These are phyloP conservation scores for Apodemus agrarius DNA, from an alignment of 2,797 vertebrate genomes.

Conservation along the genomic window DNA sequence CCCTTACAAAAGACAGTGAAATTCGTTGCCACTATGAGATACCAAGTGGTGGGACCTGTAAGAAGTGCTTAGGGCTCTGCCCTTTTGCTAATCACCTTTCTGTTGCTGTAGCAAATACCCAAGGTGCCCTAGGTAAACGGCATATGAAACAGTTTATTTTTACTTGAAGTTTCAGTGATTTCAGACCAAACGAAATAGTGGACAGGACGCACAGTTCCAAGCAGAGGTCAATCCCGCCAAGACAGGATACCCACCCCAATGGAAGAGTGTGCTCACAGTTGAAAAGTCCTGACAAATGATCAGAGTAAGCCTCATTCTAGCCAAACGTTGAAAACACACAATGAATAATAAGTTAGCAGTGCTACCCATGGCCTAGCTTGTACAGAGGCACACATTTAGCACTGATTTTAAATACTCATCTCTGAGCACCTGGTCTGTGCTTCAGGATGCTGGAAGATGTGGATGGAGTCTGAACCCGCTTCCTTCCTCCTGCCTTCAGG, in stretches of 20 bases:
- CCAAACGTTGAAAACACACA: not conserved
- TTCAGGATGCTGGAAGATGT: not conserved
- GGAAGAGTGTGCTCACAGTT: fast-evolving
- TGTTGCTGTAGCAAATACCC: not conserved
- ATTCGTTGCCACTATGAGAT: not conserved
- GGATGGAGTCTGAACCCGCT: not conserved
- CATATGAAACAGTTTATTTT: not conserved
- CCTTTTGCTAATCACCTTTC: not conserved
- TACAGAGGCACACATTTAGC: not conserved
- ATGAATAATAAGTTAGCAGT: not conserved
- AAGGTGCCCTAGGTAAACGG: not conserved
- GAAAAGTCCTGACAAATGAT: no score
- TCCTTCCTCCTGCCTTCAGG: not conserved
- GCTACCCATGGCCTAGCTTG: not conserved
- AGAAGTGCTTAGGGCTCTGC: not conserved
- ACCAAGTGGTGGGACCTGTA: not conserved
- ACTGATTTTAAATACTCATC: not conserved
- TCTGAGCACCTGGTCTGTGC: not conserved
- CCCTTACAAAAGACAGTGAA: not conserved
- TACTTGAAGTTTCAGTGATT: not conserved
- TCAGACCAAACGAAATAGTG: not conserved
- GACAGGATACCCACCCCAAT: not conserved
- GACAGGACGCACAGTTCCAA: not conserved
- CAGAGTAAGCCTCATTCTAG: not conserved
- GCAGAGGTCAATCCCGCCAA: not conserved